A percentile compares a stretch with the other conserved stretches of the same genome.
Evolutionary conservation across 37 sponge, comb jelly and placozoan genomes (phyloP).

Genomic region (Bolinopsis microptera): DNA sequence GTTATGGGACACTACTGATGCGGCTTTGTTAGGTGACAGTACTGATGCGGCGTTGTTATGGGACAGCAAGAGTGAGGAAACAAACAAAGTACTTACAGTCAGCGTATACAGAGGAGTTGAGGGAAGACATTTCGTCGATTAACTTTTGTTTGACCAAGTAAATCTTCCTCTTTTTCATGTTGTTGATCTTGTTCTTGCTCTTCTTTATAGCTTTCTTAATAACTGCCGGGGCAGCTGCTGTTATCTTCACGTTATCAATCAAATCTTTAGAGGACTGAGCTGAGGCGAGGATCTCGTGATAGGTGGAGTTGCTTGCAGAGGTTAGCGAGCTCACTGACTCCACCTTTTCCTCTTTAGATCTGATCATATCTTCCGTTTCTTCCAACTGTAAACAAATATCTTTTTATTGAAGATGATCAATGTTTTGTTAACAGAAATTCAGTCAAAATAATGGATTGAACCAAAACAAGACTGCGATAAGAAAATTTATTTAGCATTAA

Average conservation of each 20-base stretch:
- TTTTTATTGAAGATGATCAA: too few relatives aligned
- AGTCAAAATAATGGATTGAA: too few relatives aligned
- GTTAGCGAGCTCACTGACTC: not conserved
- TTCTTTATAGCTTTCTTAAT: slow-evolving; percentile 4
- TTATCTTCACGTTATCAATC: slow-evolving; percentile 3
- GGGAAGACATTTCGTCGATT: not conserved
- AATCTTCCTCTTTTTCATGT: slow-evolving; percentile 33
- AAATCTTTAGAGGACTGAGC: slow-evolving; percentile 19
- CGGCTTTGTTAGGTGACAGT: too few relatives aligned
- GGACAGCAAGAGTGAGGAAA: too few relatives aligned
- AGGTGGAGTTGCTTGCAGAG: not conserved
- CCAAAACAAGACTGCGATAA: too few relatives aligned
- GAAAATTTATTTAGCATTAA: too few relatives aligned
- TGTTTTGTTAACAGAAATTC: too few relatives aligned
- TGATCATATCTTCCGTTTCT: slow-evolving; percentile 12
- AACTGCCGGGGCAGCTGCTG: slow-evolving; percentile 25
- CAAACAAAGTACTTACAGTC: slow-evolving; percentile 54
- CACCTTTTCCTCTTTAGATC: not conserved
- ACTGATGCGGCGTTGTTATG: too few relatives aligned
- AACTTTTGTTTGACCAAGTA: not conserved
- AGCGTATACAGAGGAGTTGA: not conserved
- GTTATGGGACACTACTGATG: too few relatives aligned
- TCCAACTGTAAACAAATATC: not conserved
- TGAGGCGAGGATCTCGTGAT: not conserved
- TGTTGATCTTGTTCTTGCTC: not conserved